Base-by-base conservation (phyloP, 2,888 invertebrate genomes). In the Falcaria lacertinaria region DNA sequence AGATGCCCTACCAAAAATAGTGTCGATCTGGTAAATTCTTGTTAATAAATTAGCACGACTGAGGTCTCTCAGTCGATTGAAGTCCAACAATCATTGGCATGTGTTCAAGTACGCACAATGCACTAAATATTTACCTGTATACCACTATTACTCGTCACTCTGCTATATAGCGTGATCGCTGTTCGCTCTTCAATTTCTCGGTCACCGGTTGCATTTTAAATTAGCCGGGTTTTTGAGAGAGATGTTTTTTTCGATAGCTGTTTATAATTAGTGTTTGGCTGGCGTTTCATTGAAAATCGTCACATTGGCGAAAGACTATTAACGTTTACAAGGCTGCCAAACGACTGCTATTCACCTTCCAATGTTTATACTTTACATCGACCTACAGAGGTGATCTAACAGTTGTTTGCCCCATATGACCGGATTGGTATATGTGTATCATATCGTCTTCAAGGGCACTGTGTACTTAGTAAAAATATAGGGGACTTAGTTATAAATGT, bases 101-200 rank as follows among this genome's bases (percentile, higher is more conserved):
- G 56, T 48, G 58, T 79, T 85, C 86, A 86, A 86, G 85, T 79
- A 78, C 83, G 74, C 64, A 64, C 66, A 68, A 63, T 76, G 80
- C 74, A 77, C 80, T 76, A 77, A 81, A 81, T 83, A 79, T 86
- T 85, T 83, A 85, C 84, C 84, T 86, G 82, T 69, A 69, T 68
- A 69, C 67, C 65, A 66, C 67, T 67, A 73, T 77, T 80, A 59
- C 59, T 64, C 71, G 71, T 74, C 66, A 74, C 60, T 64, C 68
- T 47, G 52, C 60, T 57, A 55, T 72, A 64, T 73, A 69, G 60
- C 60, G 54, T 60, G 65, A 61, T 64, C 55, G 45, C 44, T 47
- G 46, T 47, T 45, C 48, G 45, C 39, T 54, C 42, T 60, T 54
- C 47, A 46, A 52, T 57, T 54, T 46, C 48, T 50, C 52, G 60